Evolutionary conservation across 2,888 invertebrate genomes (phyloP).

Genomic region (Amphipyra tragopoginis): DNA sequence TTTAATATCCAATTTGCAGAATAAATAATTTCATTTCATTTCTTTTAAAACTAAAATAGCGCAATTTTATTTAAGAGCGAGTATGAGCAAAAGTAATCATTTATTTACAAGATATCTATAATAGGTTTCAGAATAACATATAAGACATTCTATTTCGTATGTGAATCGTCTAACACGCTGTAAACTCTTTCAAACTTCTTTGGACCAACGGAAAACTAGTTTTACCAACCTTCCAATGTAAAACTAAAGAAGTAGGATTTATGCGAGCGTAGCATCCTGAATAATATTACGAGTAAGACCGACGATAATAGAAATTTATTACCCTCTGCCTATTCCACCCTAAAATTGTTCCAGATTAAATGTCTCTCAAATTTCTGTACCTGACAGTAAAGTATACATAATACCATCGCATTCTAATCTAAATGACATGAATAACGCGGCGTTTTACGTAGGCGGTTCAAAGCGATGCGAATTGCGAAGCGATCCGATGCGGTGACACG

Average conservation of each 20-base stretch:
- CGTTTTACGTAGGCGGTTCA: no score
- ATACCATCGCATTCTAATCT: background rate
- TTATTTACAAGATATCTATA: no score
- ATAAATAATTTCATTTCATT: no score
- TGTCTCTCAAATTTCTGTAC: constrained; percentile 21
- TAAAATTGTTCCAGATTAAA: constrained; percentile 36
- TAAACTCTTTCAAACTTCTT: constrained; percentile 18
- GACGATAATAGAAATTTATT: constrained; percentile 47
- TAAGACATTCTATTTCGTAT: constrained; percentile 14
- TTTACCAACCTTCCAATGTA: constrained; percentile 24
- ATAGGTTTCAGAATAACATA: background rate
- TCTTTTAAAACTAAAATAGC: no score
- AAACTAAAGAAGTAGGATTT: constrained; percentile 45
- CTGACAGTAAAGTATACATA: constrained; percentile 10
- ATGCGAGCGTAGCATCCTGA: constrained; percentile 43
- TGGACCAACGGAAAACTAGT: constrained; percentile 21
- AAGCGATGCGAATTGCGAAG: no score
- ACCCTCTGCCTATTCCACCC: constrained; percentile 15
- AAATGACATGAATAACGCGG: constrained; percentile 5
- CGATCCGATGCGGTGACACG: no score
- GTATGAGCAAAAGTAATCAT: no score
- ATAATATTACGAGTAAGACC: constrained; percentile 38
- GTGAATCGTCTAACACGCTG: constrained; percentile 7
- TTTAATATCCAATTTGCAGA: no score
- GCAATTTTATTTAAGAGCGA: no score